Base-by-base conservation (phyloP, 92 coral and sea anemone genomes). In the Paragorgia papillata region DNA sequence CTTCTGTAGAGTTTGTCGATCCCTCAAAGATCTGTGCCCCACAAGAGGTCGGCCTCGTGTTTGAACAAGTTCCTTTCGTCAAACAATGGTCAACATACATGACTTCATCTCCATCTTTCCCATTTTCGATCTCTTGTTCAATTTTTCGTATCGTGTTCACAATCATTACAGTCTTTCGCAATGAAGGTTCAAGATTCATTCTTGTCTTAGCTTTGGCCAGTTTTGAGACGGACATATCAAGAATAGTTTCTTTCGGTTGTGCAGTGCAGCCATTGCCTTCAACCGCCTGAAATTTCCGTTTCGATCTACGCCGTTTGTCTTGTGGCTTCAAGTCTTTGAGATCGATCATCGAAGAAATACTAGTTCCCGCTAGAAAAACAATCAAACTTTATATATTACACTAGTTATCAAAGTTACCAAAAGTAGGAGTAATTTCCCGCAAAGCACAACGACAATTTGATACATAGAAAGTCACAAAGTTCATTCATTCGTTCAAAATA, bases 141-240 rank as follows among this genome's bases (percentile, higher is more conserved):
- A 94, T 87, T 40, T 86, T 84, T 64, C 92, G 88, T 25, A 94
- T 87, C 21, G 98, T 94, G 65, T 94, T 94, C 7, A 96, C 92
- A 65, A 94, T 94, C 29, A 94, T 90, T 18, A 94, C 98, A 22
- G 98, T 94, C 80, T 89, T 94, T 79, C 94, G 86, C 33, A 94
- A 86, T 17, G 92, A 55, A 0, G 98, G 98, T 53, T 94, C 98
- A 26, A 87, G 85, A 57, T 63, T 63, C 24, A 89, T 44, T 59
- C 85, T 80, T 64, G 88, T 94, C 88, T 71, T 34, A 30, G 78
- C 78, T 20, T 89, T 92, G 65, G 89, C 97, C 54, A 94, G 85
- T 66, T 94, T 94, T 84, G 97, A 94, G 79, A 94, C 73, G 44
- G 98, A 94, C 80, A 94, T 94, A 79, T 94, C 88, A 64, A 94